A percentile compares a stretch with the other conserved stretches of the same genome.
Evolutionary conservation across 1,140 invertebrate genomes (phyloP).

Genomic region (Drosophila rhopaloa): DNA sequence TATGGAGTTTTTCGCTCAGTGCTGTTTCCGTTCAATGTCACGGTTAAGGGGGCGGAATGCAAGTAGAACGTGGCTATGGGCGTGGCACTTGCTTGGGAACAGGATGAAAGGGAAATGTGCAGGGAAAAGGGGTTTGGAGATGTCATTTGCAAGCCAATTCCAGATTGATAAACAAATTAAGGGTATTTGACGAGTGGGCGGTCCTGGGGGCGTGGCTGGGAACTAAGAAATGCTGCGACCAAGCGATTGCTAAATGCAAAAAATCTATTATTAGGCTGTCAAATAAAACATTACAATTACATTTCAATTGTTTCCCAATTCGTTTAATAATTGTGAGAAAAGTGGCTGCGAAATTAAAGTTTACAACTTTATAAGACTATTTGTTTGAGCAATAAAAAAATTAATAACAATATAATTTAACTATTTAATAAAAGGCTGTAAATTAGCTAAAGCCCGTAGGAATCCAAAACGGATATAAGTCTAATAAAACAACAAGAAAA

Average conservation of each 20-base stretch:
- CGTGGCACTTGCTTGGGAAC: constrained; percentile 59
- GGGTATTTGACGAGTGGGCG: constrained; percentile 6
- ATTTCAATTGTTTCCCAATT: neutral
- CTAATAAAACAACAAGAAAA: too few species aligned
- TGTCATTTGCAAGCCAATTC: constrained; percentile 73
- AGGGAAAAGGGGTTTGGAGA: constrained; percentile 23
- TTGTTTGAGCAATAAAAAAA: too few species aligned
- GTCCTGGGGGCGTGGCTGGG: constrained; percentile 27
- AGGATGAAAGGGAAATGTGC: constrained; percentile 5
- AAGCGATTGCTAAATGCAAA: constrained; percentile 6
- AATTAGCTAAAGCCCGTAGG: too few species aligned
- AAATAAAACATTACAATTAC: constrained; percentile 1
- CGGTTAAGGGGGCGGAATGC: constrained; percentile 20
- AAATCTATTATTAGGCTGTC: neutral
- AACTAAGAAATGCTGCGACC: neutral
- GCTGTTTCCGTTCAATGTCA: constrained; percentile 37
- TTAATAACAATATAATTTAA: too few species aligned
- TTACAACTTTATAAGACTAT: too few species aligned
- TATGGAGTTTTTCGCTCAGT: constrained; percentile 6
- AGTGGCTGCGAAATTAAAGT: too few species aligned
- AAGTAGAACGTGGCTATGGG: constrained; percentile 36
- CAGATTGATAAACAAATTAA: constrained; percentile 57
- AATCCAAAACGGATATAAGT: too few species aligned
- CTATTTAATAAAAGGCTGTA: too few species aligned
- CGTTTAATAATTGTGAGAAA: neutral